A percentile compares a stretch with the other conserved stretches of the same genome.
Evolutionary conservation across 2,113 vertebrate species (phyloP).

Genomic region (Malurus cyaneus): DNA sequence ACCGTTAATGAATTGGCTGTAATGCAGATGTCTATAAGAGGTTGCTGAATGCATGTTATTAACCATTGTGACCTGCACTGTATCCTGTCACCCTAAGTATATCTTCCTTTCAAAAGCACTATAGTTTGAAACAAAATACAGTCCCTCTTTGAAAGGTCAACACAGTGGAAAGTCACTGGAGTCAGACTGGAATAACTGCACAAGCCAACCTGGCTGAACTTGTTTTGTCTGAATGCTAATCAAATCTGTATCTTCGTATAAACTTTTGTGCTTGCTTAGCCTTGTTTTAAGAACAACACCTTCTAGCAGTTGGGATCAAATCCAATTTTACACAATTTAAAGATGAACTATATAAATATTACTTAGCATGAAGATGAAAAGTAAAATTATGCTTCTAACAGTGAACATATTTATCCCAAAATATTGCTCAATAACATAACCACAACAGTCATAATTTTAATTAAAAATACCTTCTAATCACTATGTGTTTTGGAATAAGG

Average conservation of each 20-base stretch:
- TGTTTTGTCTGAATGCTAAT: constrained; percentile 71
- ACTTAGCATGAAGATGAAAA: constrained; percentile 67
- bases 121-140: constrained; percentile 16
- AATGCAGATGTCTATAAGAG: background rate
- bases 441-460: constrained; percentile 68
- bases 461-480: constrained; percentile 68
- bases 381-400: constrained; percentile 62
- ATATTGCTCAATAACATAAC: constrained; percentile 72
- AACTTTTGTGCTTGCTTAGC: constrained; percentile 76
- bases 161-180: constrained; percentile 44
- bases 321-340: constrained; percentile 69
- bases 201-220: constrained; percentile 70
- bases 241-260: constrained; percentile 69
- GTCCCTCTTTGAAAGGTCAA: constrained; percentile 1
- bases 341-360: constrained; percentile 62
- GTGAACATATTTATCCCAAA: constrained; percentile 68
- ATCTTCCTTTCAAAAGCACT: constrained; percentile 35
- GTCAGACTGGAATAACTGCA: constrained; percentile 32
- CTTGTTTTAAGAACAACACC: constrained; percentile 75
- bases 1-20: background rate
- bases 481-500: constrained; percentile 27
- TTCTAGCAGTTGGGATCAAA: constrained; percentile 70
- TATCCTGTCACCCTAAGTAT: background rate
- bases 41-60: background rate
- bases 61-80: background rate